Percentiles rank a stretch among this genome's conserved stretches.
phyloP scores from a whole-genome alignment of 2,797 vertebrate species.

The Echeneis naucrates region DNA sequence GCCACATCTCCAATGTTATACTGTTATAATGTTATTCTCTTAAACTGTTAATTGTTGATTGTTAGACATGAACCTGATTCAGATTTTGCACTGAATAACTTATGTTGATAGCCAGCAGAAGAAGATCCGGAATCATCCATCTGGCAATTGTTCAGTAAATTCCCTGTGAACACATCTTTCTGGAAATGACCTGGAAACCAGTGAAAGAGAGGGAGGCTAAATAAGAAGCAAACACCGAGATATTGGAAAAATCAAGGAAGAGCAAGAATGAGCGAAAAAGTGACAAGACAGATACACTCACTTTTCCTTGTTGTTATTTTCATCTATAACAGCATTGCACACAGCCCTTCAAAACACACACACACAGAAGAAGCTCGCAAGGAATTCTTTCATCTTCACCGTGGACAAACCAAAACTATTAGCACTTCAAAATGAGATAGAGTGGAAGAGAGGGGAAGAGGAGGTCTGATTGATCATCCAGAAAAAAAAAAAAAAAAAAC shows the following conservation, averaged over 20 bases:
- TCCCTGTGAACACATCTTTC: background rate
- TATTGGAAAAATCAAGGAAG: background rate
- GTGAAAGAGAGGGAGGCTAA: background rate
- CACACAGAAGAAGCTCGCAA: constrained; percentile 24
- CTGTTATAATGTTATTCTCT: no score
- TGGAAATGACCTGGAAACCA: background rate
- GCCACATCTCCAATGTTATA: background rate
- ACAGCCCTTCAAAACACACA: constrained; percentile 13
- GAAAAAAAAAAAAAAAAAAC: background rate
- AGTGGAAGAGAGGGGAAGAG: constrained; percentile 1
- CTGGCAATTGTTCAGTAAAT: background rate
- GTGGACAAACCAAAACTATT: constrained; percentile 56
- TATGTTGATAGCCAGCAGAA: background rate
- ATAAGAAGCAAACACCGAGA: background rate
- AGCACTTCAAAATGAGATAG: constrained; percentile 26
- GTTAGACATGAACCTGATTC: no score
- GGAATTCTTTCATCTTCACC: constrained; percentile 60
- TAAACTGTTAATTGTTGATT: background rate
- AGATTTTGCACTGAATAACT: no score
- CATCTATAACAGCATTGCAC: constrained; percentile 37
- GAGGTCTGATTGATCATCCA: constrained; percentile 10
- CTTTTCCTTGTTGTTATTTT: constrained; percentile 51
- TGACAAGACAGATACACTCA: constrained; percentile 16
- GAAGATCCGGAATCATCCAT: background rate
- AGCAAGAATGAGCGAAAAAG: background rate